Conservation (phyloP, 2,888 invertebrate genomes). For the Cancer borealis region DNA sequence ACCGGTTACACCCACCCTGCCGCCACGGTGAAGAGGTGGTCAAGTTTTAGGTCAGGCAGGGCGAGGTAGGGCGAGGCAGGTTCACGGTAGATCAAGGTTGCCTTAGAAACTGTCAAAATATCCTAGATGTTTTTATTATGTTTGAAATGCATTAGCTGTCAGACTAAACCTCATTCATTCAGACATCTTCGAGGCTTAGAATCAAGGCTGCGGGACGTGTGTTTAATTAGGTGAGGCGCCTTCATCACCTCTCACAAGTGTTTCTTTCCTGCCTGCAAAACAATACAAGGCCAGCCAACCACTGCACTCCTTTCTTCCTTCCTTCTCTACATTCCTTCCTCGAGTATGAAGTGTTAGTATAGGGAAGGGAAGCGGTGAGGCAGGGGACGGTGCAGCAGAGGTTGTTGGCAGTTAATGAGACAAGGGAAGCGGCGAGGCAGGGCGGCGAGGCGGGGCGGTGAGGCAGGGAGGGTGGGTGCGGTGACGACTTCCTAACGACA, state of each 20-base stretch:
- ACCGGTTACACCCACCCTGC: neutral
- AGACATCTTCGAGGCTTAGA: neutral
- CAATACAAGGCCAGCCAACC: neutral
- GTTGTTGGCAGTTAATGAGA: constrained; percentile 28
- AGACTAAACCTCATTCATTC: no score
- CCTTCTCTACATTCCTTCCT: neutral
- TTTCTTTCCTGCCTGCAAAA: neutral
- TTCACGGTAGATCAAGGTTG: neutral
- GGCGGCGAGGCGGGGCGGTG: neutral
- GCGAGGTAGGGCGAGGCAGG: neutral
- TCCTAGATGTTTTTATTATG: neutral
- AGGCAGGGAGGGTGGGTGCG: neutral
- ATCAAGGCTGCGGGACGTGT: neutral
- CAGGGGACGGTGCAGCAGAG: constrained; percentile 7
- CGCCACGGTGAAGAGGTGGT: neutral
- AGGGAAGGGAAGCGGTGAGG: constrained; percentile 22
- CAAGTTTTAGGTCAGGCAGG: neutral
- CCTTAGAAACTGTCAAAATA: neutral
- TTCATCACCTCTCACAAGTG: neutral
- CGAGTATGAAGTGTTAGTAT: neutral
- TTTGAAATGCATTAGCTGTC: neutral
- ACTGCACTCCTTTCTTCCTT: neutral
- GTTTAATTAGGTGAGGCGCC: neutral
- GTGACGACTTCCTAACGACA: constrained; percentile 34
- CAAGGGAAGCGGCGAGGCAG: neutral